Evolutionary conservation across 2,113 vertebrate genomes (phyloP).

Genomic region (Mohoua ochrocephala): DNA sequence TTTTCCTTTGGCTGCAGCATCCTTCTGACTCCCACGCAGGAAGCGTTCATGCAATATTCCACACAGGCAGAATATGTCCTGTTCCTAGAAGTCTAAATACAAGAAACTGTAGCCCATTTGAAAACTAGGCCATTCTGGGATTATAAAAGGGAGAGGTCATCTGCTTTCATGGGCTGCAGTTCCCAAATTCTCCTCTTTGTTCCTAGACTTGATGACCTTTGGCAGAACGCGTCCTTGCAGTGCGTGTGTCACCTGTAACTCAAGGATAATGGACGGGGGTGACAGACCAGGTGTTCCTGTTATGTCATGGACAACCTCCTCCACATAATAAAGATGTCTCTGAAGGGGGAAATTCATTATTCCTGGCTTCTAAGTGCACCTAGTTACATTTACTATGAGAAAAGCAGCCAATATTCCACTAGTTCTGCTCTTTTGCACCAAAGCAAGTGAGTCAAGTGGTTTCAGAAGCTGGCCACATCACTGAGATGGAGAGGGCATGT

Average conservation of each 20-base stretch:
- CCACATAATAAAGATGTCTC: background rate
- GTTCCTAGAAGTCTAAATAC: slow-evolving; percentile 50
- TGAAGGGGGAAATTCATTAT: background rate
- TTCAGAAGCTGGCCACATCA: background rate
- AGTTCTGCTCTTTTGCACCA: background rate
- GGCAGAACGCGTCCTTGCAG: background rate
- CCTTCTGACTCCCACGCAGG: slow-evolving; percentile 39
- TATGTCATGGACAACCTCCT: background rate
- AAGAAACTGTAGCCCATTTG: background rate
- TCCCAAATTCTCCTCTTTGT: background rate
- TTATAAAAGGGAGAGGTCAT: background rate
- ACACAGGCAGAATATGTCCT: background rate
- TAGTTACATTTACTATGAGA: background rate
- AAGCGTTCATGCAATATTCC: slow-evolving; percentile 18
- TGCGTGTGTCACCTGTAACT: background rate
- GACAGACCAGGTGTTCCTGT: background rate
- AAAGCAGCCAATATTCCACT: background rate
- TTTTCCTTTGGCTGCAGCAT: slow-evolving; percentile 41
- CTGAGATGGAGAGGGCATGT: background rate
- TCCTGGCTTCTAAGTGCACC: background rate
- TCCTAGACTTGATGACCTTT: background rate
- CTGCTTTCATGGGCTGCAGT: background rate
- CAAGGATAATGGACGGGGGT: background rate
- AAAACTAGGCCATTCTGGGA: background rate
- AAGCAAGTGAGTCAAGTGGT: background rate